Percentiles rank a stretch among this genome's conserved stretches.
phyloP scores from a whole-genome alignment of 2,888 invertebrate genomes.

The Lingula anatina region DNA sequence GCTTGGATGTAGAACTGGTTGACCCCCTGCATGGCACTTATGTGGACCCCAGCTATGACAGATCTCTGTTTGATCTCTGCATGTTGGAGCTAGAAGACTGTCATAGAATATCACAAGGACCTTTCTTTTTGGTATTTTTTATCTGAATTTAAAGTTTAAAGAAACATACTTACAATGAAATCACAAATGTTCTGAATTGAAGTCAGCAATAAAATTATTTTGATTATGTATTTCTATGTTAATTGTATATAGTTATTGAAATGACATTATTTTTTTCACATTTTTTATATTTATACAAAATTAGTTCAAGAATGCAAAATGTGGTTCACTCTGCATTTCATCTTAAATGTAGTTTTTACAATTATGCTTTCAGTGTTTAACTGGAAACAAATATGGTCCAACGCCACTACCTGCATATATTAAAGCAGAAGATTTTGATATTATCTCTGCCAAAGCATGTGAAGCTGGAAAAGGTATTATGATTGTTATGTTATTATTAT shows the following conservation, averaged over 20 bases:
- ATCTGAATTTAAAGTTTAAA: too few relatives aligned
- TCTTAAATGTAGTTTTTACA: not conserved
- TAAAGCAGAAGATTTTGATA: conserved; percentile 6
- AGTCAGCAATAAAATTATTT: too few relatives aligned
- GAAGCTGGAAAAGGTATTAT: conserved; percentile 4
- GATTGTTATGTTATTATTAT: too few relatives aligned
- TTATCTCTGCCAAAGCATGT: conserved; percentile 3
- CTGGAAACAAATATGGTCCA: conserved; percentile 13
- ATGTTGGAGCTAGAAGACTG: conserved; percentile 8
- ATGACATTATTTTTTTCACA: too few relatives aligned
- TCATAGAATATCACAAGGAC: conserved; percentile 7
- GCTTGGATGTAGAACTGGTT: conserved; percentile 8
- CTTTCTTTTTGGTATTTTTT: conserved; percentile 10
- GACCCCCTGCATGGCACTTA: conserved; percentile 9
- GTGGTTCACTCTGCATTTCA: not conserved
- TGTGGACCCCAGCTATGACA: conserved; percentile 8
- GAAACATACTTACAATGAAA: too few relatives aligned
- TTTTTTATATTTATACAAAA: not conserved
- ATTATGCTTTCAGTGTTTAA: conserved; percentile 4
- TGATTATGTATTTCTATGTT: too few relatives aligned
- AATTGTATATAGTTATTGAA: too few relatives aligned
- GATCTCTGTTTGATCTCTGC: conserved; percentile 4
- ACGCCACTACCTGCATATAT: conserved; percentile 8
- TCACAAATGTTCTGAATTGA: too few relatives aligned
- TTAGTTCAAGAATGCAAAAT: not conserved